These are phyloP conservation scores for Wiebesia pumilae DNA, from an alignment of 1,140 invertebrate genomes.

Conservation along the genomic window DNA sequence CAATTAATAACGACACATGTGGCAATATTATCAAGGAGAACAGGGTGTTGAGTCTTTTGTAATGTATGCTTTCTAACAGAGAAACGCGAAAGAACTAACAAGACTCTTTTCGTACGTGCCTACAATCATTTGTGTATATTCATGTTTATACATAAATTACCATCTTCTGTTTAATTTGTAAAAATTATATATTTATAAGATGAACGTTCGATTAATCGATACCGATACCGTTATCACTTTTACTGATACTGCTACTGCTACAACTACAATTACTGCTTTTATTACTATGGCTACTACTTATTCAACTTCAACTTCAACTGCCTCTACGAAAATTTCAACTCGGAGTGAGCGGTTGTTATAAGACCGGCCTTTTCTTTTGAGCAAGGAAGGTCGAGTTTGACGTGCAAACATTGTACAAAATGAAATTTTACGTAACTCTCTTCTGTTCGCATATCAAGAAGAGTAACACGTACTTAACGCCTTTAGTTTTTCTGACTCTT, in stretches of 20 bases:
- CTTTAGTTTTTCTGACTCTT: slow-evolving; percentile 1
- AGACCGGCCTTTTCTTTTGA: background rate
- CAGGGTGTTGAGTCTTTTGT: slow-evolving; percentile 16
- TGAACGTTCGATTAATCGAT: background rate
- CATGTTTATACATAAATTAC: slow-evolving; percentile 27
- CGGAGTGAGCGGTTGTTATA: background rate
- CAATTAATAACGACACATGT: background rate
- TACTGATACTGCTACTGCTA: background rate
- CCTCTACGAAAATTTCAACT: background rate
- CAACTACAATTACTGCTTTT: background rate
- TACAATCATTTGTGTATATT: slow-evolving; percentile 31
- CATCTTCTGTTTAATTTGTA: slow-evolving; percentile 17
- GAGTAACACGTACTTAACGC: slow-evolving; percentile 36
- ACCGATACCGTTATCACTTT: background rate
- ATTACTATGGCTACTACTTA: background rate
- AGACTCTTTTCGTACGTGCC: slow-evolving; percentile 37
- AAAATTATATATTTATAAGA: background rate
- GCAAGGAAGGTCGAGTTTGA: background rate
- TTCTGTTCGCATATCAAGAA: background rate
- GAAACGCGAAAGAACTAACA: slow-evolving; percentile 14
- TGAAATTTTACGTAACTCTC: background rate
- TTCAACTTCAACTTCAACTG: background rate
- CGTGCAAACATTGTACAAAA: background rate
- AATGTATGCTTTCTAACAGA: slow-evolving; percentile 20
- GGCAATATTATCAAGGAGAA: slow-evolving; percentile 13